Evolutionary conservation across 1,140 invertebrate species (phyloP).

Genomic region (Platorchestia sp.): DNA sequence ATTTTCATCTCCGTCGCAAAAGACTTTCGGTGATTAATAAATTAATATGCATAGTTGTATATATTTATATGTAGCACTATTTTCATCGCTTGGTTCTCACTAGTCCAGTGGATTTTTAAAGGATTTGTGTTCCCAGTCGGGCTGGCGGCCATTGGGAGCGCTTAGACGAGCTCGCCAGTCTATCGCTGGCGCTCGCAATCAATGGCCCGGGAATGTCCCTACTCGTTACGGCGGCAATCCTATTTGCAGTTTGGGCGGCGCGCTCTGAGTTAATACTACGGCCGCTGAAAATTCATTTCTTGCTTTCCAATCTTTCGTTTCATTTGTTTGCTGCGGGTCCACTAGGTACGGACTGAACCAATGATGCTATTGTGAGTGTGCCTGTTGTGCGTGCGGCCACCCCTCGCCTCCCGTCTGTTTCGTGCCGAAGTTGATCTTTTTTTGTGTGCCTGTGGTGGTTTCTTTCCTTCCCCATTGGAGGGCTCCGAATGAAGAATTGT

Average conservation of each 20-base stretch:
- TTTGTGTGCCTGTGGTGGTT: background rate
- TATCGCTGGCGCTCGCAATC: background rate
- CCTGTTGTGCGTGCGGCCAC: background rate
- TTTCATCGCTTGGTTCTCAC: background rate
- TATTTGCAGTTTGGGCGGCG: slow-evolving; percentile 35
- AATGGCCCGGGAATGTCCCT: slow-evolving; percentile 3
- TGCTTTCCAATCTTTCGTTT: slow-evolving; percentile 1
- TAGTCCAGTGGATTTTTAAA: background rate
- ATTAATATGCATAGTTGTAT: background rate
- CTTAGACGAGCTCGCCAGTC: background rate
- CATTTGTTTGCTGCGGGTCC: background rate
- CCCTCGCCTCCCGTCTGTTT: background rate
- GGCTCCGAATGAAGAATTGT: background rate
- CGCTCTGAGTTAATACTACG: background rate
- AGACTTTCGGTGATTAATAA: background rate
- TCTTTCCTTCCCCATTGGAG: background rate
- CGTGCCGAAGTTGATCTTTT: background rate
- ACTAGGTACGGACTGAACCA: background rate
- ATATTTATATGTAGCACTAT: background rate
- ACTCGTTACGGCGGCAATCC: slow-evolving; percentile 8
- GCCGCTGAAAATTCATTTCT: slow-evolving; percentile 31
- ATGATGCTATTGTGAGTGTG: background rate
- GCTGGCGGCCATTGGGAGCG: background rate
- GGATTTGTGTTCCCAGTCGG: background rate
- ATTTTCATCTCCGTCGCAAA: background rate